These are phyloP conservation scores for Noctilio leporinus DNA, from an alignment of 2,113 vertebrate genomes.

Conservation along the genomic window DNA sequence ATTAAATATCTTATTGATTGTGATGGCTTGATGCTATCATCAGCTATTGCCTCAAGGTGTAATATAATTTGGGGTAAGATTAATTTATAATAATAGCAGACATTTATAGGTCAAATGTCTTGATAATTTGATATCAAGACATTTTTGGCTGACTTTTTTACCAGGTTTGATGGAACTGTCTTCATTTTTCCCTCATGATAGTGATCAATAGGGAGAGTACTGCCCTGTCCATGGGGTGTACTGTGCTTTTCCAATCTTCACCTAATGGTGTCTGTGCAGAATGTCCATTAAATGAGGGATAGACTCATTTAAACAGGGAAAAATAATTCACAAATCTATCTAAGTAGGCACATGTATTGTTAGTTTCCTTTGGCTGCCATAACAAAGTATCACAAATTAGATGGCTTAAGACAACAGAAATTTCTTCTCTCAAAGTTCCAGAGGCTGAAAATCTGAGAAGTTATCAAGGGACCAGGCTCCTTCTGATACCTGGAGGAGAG, in stretches of 20 bases:
- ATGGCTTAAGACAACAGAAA: not conserved
- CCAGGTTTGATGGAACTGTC: not conserved
- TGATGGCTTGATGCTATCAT: not conserved
- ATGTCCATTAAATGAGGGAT: not conserved
- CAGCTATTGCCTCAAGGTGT: not conserved
- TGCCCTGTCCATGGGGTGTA: accelerated
- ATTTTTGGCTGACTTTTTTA: not conserved
- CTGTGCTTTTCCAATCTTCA: not conserved
- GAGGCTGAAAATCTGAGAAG: not conserved
- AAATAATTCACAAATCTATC: not conserved
- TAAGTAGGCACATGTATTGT: not conserved
- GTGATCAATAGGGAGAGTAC: too few species aligned
- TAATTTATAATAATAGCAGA: not conserved
- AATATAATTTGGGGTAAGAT: not conserved
- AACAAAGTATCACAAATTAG: not conserved
- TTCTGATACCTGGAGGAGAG: not conserved
- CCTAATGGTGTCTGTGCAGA: not conserved
- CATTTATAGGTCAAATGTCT: not conserved
- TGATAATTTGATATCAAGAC: not conserved
- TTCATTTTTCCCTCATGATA: too few species aligned
- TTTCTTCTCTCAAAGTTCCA: not conserved
- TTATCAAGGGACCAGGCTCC: not conserved
- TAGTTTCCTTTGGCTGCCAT: not conserved
- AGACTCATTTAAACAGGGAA: not conserved
- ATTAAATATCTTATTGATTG: not conserved